Evolutionary conservation across 2,888 invertebrate genomes (phyloP), one percentile per base, ranked within the genome.

Genomic region (Callyntrura sp.): DNA sequence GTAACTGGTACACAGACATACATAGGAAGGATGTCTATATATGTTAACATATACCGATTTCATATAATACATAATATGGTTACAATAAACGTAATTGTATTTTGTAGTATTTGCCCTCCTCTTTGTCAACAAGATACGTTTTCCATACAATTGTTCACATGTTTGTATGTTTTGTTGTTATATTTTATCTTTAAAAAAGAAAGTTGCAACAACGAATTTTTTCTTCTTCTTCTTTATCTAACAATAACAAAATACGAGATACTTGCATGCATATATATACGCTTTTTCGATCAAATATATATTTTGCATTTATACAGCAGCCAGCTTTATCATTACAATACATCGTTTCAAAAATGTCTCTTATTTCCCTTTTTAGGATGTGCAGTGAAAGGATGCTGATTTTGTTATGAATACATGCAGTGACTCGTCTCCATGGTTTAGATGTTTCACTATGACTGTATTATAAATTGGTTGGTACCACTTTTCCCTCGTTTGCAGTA

Each of bases 351-450:
- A 17, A 55, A 20, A 28, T 14, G 48, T 73, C 28, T n/a, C 73
- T 57, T 85, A 62, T 85, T 85, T 85, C 78, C 85, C 48, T n/a
- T 85, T 85, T 57, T 17, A 60, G 28, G 76, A 85, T 62, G 76
- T 76, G 60, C 62, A 78, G 78, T 85, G 76, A 85, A 76, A 76
- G 85, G 28, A 76, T 73, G 35, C 25, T 68, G 28, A 68, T 68
- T 28, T 35, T n/a, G 20, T 51, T n/a, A 62, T 85, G 85, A 85
- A 62, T 76, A 62, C 85, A 4, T 23, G 17, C 60, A 25, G 25
- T 0, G 57, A 14, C 6, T 25, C 4, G 12, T 8, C 51, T 1
- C 28, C 73, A 11, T n/a, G n/a, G n/a, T 6, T 70, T 9, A 6
- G 70, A 12, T 17, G 28, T 35, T 11, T 70, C n/a, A n/a, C 4